Evolutionary conservation across 1,140 invertebrate species (phyloP).

Genomic region (Triops longicaudatus): DNA sequence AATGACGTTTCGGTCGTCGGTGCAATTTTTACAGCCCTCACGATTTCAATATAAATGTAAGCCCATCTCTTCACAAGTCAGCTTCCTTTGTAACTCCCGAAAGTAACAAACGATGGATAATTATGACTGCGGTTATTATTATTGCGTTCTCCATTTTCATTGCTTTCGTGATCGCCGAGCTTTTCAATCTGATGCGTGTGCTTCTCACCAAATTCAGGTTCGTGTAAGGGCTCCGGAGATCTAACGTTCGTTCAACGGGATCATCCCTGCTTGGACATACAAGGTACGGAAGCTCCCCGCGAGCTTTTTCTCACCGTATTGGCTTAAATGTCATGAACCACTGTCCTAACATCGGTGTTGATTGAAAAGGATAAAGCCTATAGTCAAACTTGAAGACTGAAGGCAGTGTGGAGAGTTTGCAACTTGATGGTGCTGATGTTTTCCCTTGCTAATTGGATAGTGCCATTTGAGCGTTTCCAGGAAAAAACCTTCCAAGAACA

Average conservation of each 20-base stretch:
- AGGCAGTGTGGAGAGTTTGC: not conserved
- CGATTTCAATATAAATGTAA: not conserved
- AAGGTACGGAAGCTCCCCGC: not conserved
- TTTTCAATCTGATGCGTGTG: too few relatives aligned
- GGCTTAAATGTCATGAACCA: not conserved
- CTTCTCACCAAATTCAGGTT: too few relatives aligned
- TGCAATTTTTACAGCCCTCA: not conserved
- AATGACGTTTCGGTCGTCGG: not conserved
- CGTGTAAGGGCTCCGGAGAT: too few relatives aligned
- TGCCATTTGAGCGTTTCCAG: not conserved
- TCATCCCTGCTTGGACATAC: too few relatives aligned
- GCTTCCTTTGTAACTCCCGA: not conserved
- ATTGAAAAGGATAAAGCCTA: not conserved
- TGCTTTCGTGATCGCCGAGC: not conserved
- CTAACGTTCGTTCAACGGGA: too few relatives aligned
- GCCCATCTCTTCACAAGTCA: not conserved
- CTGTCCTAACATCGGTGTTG: not conserved
- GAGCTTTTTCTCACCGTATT: not conserved
- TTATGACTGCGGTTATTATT: not conserved
- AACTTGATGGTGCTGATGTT: not conserved
- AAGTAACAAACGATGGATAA: not conserved
- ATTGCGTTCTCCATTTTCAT: not conserved
- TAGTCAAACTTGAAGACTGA: not conserved
- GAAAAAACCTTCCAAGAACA: not conserved
- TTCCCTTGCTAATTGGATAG: slow-evolving; percentile 1